Evolutionary conservation across 1,140 invertebrate species (phyloP), one percentile per base, ranked within the genome.

Genomic region (Trichoplusia ni): DNA sequence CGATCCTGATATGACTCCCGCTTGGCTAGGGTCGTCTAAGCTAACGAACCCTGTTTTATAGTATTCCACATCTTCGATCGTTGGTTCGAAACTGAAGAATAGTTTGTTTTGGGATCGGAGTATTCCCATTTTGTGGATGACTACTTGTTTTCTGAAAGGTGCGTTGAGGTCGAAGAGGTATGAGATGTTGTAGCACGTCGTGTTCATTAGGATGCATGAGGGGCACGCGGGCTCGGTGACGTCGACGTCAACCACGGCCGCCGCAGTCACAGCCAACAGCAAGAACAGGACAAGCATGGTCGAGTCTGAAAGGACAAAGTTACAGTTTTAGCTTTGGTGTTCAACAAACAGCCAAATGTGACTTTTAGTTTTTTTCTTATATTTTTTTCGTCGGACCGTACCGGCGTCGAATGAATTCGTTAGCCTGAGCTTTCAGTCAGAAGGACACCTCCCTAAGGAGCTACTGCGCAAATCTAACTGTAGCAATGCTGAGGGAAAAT

Each of bases 61-160:
- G 38, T 85, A 87, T 51, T 90, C 87, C 2, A 53, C 38, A 27
- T 90, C 84, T 27, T 73, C 69, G n/a, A 90, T 74, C 1, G 27
- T 53, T 0, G 87, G 86, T 58, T 89, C 84, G 60, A 85, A 89
- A 16, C 73, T 81, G 64, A 73, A 90, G 71, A 67, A 90, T 0
- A 90, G 67, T 2, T 61, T 67, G 60, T 90, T 85, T 0, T 68
- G 75, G 0, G 75, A 74, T 16, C 79, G 63, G 0, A 82, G 66
- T 11, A 90, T 56, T 6, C 64, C 82, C 62, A 88, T 71, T 68
- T 87, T 82, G 33, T 59, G 49, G 19, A 90, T 86, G 13, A 89
- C 79, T 11, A 90, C 51, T 0, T 61, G 56, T 5, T 70, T 77
- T 47, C 85, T 69, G 56, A 83, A 90, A 0, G 80, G 77, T 2